phyloP scores from a whole-genome alignment of 2,113 vertebrate species.

The Antechinus flavipes region DNA sequence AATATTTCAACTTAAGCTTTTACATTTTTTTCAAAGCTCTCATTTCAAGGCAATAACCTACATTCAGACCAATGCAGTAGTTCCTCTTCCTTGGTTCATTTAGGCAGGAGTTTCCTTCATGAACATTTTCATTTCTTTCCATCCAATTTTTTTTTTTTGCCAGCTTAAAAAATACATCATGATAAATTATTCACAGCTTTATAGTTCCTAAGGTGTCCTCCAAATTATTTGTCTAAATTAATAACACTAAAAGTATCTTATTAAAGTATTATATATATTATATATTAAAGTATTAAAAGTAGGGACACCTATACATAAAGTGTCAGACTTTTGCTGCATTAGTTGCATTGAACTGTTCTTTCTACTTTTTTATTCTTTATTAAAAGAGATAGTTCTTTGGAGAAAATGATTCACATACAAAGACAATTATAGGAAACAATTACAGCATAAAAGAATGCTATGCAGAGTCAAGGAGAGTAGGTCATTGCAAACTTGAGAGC shows the following conservation, averaged over 20 bases:
- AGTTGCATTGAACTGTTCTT: background rate
- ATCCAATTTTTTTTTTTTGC: constrained; percentile 2
- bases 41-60: background rate
- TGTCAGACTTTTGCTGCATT: background rate
- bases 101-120: background rate
- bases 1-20: background rate
- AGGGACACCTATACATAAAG: background rate
- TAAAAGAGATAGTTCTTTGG: background rate
- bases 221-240: constrained; percentile 32
- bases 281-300: too few species aligned
- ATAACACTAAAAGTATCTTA: constrained; percentile 30
- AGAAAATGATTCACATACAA: background rate
- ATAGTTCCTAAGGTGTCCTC: constrained; percentile 41
- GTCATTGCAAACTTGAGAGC: background rate
- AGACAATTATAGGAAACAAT: background rate
- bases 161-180: constrained; percentile 17
- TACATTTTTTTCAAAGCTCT: background rate
- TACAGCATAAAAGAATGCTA: background rate
- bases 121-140: background rate
- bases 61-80: background rate
- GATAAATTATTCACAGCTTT: background rate
- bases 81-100: background rate
- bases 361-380: background rate
- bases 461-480: background rate
- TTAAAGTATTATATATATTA: too few species aligned